phyloP scores from a whole-genome alignment of 92 coral and sea anemone species.

The Meandrina meandrites region DNA sequence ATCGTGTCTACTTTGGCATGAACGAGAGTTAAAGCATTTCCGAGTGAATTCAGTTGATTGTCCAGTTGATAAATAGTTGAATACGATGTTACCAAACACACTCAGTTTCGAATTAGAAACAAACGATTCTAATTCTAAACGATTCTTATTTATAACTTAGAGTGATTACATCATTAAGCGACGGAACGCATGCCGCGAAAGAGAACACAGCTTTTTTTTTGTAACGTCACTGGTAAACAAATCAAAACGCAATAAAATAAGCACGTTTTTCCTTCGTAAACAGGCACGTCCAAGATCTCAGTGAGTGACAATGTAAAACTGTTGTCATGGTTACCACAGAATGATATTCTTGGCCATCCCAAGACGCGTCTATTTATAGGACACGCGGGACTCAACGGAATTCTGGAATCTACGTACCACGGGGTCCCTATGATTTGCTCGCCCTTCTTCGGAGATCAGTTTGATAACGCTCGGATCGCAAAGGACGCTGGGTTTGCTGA shows the following conservation, averaged over 20 bases:
- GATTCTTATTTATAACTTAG: no score
- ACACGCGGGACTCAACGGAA: slow-evolving; percentile 60
- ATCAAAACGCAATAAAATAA: background rate
- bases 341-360: slow-evolving; percentile 70
- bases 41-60: no score
- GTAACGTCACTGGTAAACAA: background rate
- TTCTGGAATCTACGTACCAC: slow-evolving; percentile 62
- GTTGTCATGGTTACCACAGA: slow-evolving; percentile 69
- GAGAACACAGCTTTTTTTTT: no score
- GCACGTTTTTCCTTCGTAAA: background rate
- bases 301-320: slow-evolving; percentile 52
- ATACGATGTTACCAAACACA: no score
- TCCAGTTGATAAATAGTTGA: no score
- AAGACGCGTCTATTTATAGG: slow-evolving; percentile 57
- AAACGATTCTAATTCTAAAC: no score
- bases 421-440: slow-evolving; percentile 63
- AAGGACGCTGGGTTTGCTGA: slow-evolving; percentile 58
- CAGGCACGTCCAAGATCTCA: slow-evolving; percentile 22
- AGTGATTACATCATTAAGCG: no score
- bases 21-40: no score
- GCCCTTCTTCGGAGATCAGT: slow-evolving; percentile 65
- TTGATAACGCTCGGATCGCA: slow-evolving; percentile 42
- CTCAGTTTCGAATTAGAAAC: no score
- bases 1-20: no score
- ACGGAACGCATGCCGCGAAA: no score